phyloP scores from a whole-genome alignment of 2,797 vertebrate species.

The Artibeus jamaicensis region DNA sequence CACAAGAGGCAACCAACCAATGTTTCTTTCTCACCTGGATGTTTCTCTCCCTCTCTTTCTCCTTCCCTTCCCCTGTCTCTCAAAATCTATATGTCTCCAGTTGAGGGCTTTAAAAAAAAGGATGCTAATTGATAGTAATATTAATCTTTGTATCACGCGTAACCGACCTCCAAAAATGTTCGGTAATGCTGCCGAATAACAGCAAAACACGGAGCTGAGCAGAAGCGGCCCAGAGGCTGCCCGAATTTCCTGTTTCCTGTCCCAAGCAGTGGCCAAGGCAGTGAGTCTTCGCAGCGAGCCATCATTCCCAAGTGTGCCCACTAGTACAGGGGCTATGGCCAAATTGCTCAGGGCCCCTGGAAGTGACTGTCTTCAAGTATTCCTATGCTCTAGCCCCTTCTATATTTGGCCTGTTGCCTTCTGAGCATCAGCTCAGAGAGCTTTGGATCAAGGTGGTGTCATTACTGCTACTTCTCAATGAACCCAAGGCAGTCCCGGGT shows the following conservation, averaged over 20 bases:
- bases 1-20: not conserved
- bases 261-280: accelerated
- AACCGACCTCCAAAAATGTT: not conserved
- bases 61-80: not conserved
- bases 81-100: not conserved
- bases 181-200: not conserved
- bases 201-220: accelerated
- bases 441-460: not conserved
- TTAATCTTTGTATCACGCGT: too few species aligned
- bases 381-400: not conserved
- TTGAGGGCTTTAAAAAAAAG: not conserved
- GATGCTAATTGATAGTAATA: too few species aligned
- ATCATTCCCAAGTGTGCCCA: not conserved
- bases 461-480: not conserved
- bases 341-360: not conserved
- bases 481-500: not conserved
- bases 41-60: not conserved
- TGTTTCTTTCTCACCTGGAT: not conserved
- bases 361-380: not conserved
- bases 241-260: accelerated
- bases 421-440: not conserved
- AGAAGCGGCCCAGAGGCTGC: not conserved
- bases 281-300: not conserved
- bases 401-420: not conserved
- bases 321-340: not conserved